Conservation (phyloP, 2,797 vertebrate genomes). For the Meriones psammophilus region DNA sequence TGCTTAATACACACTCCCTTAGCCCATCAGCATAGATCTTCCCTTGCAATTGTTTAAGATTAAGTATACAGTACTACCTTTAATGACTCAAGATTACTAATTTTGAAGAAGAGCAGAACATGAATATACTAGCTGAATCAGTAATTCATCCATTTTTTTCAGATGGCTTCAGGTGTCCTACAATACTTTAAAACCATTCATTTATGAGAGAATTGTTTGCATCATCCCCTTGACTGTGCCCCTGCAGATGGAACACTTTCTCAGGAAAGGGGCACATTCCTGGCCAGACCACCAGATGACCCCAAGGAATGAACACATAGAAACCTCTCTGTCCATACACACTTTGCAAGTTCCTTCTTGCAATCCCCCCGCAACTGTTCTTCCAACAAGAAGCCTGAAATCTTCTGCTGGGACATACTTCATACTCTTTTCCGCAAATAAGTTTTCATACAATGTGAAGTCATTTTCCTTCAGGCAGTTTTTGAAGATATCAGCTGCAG, state of each 20-base stretch:
- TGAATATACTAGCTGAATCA: constrained; percentile 14
- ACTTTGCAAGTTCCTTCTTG: too few relatives aligned
- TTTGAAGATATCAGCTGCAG: constrained; percentile 95
- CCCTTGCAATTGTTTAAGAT: constrained; percentile 24
- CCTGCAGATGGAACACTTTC: too few relatives aligned
- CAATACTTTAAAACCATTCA: constrained; percentile 35
- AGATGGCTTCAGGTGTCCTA: neutral
- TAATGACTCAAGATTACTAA: neutral
- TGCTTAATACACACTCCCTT: neutral
- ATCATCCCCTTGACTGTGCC: too few relatives aligned
- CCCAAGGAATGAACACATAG: too few relatives aligned
- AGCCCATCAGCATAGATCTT: neutral
- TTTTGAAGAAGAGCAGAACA: constrained; percentile 56
- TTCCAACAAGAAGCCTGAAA: constrained; percentile 88
- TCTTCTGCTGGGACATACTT: constrained; percentile 89
- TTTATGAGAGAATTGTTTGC: constrained; percentile 87
- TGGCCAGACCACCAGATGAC: too few relatives aligned
- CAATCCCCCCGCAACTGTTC: too few relatives aligned
- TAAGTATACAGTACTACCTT: neutral
- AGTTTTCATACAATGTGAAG: constrained; percentile 93
- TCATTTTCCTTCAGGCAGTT: constrained; percentile 96
- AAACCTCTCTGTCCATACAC: too few relatives aligned
- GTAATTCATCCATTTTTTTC: neutral
- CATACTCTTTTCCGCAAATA: constrained; percentile 93
- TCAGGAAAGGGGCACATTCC: too few relatives aligned